These are phyloP conservation scores for Gymnopithys bicolor DNA, from an alignment of 2,797 vertebrate species.

Conservation along the genomic window DNA sequence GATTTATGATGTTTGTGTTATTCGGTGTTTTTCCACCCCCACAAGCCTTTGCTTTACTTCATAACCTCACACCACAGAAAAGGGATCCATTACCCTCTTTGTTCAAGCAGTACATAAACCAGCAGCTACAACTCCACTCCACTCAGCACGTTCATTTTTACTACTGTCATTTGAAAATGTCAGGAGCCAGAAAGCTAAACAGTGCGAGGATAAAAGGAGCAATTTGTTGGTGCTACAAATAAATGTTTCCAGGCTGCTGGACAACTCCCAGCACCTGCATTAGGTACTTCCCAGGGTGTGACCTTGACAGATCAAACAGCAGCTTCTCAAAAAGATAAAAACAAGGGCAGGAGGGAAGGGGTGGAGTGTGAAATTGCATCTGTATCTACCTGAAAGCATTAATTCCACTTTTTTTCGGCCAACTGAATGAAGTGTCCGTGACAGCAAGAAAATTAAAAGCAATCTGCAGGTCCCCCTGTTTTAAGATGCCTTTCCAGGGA, in stretches of 20 bases:
- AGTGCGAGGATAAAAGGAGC: not conserved
- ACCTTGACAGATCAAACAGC: not conserved
- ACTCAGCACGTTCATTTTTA: not conserved
- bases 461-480: not conserved
- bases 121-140: not conserved
- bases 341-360: not conserved
- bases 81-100: not conserved
- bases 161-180: slow-evolving; percentile 13
- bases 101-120: not conserved
- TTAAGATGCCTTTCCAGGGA: not conserved
- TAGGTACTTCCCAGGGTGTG: not conserved
- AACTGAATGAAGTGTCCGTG: not conserved
- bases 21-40: not conserved
- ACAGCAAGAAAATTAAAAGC: not conserved
- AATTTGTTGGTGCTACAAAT: not conserved
- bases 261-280: not conserved
- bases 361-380: not conserved
- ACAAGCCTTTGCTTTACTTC: not conserved
- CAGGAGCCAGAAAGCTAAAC: not conserved
- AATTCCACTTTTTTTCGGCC: not conserved
- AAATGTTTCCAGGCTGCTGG: not conserved
- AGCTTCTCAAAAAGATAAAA: not conserved
- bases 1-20: not conserved
- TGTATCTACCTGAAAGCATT: not conserved
- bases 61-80: fast-evolving